Conservation (phyloP, 2,113 vertebrate genomes). For the Hypomesus transpacificus region DNA sequence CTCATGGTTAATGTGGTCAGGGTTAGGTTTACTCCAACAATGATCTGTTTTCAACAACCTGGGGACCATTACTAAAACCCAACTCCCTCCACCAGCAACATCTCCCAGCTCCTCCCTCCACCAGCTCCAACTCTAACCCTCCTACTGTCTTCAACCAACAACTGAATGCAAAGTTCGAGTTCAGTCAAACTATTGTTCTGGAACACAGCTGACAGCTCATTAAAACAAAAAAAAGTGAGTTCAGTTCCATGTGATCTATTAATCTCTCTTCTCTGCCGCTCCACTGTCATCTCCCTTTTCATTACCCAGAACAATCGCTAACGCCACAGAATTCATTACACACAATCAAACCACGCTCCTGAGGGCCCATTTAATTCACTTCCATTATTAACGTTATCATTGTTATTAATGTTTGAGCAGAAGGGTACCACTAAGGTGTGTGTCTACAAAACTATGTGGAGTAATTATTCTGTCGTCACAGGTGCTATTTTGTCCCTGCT, state of each 20-base stretch:
- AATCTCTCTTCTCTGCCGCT: conserved; percentile 55
- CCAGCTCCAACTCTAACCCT: too few species aligned
- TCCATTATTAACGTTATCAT: conserved; percentile 67
- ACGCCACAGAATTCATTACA: conserved; percentile 62
- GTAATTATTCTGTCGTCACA: conserved; percentile 41
- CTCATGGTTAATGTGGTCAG: too few species aligned
- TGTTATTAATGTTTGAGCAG: conserved; percentile 61
- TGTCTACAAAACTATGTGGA: conserved; percentile 31
- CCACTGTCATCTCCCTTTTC: conserved; percentile 51
- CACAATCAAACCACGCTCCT: conserved; percentile 62
- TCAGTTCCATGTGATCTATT: conserved; percentile 65
- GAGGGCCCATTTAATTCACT: conserved; percentile 59
- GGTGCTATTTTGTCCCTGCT: conserved; percentile 23
- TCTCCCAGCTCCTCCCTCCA: too few species aligned
- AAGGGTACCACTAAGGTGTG: conserved; percentile 29
- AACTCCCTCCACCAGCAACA: too few species aligned
- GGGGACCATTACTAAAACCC: too few species aligned
- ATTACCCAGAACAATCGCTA: conserved; percentile 66
- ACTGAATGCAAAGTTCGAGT: conserved; percentile 20
- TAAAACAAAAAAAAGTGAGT: conserved; percentile 63
- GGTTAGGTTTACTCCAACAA: too few species aligned
- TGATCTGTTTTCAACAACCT: too few species aligned
- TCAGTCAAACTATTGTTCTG: conserved; percentile 32
- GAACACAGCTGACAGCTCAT: conserved; percentile 64
- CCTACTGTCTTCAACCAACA: neutral